Evolutionary conservation across 2,888 invertebrate species (phyloP), one percentile per base, ranked within the genome.

Genomic region (Himalopsyche anomala): DNA sequence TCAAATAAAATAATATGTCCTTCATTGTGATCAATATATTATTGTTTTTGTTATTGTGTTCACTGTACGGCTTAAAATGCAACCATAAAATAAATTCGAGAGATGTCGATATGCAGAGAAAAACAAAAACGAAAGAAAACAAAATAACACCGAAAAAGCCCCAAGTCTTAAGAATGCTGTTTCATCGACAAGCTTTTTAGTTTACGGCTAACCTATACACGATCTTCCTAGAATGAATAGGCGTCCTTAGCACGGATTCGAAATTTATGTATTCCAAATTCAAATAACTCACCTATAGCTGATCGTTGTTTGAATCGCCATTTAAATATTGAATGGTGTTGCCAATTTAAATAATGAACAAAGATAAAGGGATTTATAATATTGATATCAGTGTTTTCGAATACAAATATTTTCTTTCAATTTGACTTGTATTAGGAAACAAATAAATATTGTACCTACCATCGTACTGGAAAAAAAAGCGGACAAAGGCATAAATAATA

Each of bases 131-230:
- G 28, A 74, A 74, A 38, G 74, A 74, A 36, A 74, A 74, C 12
- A 74, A 74, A 74, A 74, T 74, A 74, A 74, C 74, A 74, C 74
- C 74, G 74, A 74, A 74, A 74, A 74, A 74, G 69, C 69, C 69
- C 69, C 38, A 74, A 74, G 74, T 74, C 74, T 74, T 11, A 36
- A 74, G 74, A 74, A 74, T 74, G 74, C 74, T 74, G 74, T 74
- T 74, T 38, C 19, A 74, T 74, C 74, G 74, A 74, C 74, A 74
- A 74, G 74, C 74, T 74, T 74, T 74, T 74, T 74, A 74, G 74
- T 74, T 74, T 74, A 74, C 38, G 74, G 74, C 36, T 74, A 74
- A 74, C 36, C 74, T 74, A 74, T 36, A 74, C 74, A 74, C 74
- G 74, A 74, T 74, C 74, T 74, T 74, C 74, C 38, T 74, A 74